Evolutionary conservation across 2,888 invertebrate genomes (phyloP).

Genomic region (Acanthococcus lagerstroemiae): DNA sequence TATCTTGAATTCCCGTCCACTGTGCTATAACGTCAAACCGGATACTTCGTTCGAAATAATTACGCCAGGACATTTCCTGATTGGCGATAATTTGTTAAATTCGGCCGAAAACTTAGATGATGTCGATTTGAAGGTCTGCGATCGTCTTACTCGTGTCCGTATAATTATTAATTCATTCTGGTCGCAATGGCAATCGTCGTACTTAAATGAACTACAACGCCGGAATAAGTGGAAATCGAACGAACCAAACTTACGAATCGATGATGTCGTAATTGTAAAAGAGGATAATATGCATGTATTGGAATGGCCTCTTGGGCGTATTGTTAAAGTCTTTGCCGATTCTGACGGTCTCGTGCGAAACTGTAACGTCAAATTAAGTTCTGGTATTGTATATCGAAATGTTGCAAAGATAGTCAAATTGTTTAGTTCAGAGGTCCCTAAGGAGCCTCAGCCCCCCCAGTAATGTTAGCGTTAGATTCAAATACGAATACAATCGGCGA

Average conservation of each 20-base stretch:
- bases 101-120: not conserved
- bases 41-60: too few relatives aligned
- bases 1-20: constrained; percentile 2
- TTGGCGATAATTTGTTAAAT: not conserved
- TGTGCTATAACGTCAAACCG: not conserved
- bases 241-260: not conserved
- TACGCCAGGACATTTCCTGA: not conserved
- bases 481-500: too few relatives aligned
- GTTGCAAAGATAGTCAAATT: not conserved
- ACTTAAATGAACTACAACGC: not conserved
- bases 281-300: constrained; percentile 1
- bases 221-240: not conserved
- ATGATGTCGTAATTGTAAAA: not conserved
- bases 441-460: too few relatives aligned
- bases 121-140: not conserved
- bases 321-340: not conserved
- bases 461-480: too few relatives aligned
- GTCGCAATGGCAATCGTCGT: not conserved
- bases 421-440: not conserved
- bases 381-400: not conserved
- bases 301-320: constrained; percentile 11
- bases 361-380: not conserved
- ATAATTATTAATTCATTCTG: not conserved
- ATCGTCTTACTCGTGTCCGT: not conserved
- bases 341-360: not conserved